Evolutionary conservation across 2,797 vertebrate genomes (phyloP).

Genomic region (Cossypha dichroa): DNA sequence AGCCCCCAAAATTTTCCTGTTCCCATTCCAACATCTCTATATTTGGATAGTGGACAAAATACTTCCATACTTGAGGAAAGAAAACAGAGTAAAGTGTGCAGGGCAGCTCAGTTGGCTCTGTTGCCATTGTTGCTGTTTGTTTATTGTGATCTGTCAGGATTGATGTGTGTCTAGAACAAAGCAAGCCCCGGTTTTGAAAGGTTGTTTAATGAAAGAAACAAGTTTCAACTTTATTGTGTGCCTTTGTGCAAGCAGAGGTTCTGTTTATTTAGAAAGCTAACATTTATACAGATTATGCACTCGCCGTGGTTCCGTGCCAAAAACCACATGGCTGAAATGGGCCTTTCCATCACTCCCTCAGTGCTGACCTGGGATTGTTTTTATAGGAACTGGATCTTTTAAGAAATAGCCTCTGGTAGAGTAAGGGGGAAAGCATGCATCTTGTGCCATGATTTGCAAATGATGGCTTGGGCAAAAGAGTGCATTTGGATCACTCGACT

Average conservation of each 20-base stretch:
- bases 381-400: conserved; percentile 75
- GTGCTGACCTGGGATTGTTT: conserved; percentile 76
- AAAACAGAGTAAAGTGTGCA: neutral
- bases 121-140: neutral
- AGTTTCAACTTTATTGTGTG: conserved; percentile 56
- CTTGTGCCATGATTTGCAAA: conserved; percentile 69
- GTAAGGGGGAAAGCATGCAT: conserved; percentile 41
- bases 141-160: neutral
- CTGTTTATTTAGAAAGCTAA: conserved; percentile 77
- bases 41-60: neutral
- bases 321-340: conserved; percentile 71
- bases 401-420: conserved; percentile 65
- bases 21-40: neutral
- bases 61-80: neutral
- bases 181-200: conserved; percentile 39
- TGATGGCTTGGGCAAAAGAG: conserved; percentile 55
- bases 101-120: neutral
- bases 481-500: neutral
- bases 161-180: conserved; percentile 24
- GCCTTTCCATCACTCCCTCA: conserved; percentile 66
- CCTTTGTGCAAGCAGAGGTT: conserved; percentile 67
- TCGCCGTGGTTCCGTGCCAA: conserved; percentile 69
- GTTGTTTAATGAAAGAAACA: conserved; percentile 46
- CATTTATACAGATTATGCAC: conserved; percentile 73
- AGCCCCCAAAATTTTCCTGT: neutral